Conservation (phyloP, 2,888 invertebrate genomes). For the Drosophila testacea region DNA sequence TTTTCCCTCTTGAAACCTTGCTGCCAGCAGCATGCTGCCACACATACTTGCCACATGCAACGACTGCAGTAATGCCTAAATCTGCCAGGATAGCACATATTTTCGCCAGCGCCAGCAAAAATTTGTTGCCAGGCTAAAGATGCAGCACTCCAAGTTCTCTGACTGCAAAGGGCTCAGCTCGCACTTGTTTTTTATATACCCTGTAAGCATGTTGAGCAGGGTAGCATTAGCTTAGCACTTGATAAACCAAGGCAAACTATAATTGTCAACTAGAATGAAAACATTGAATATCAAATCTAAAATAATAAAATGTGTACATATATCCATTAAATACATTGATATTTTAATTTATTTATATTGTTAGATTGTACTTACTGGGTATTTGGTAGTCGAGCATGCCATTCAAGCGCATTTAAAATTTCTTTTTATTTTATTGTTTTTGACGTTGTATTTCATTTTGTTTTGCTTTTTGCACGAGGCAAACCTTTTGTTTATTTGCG, state of each 20-base stretch:
- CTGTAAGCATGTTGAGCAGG: not conserved
- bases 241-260: not conserved
- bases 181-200: constrained; percentile 24
- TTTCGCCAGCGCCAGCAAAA: constrained; percentile 65
- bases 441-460: constrained; percentile 69
- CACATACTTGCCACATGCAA: constrained; percentile 8
- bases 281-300: too few species aligned
- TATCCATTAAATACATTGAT: too few species aligned
- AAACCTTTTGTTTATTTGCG: constrained; percentile 76
- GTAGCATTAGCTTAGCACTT: not conserved
- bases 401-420: not conserved
- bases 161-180: constrained; percentile 18
- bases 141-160: constrained; percentile 10
- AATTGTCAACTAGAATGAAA: not conserved
- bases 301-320: too few species aligned
- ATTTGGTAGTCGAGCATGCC: not conserved
- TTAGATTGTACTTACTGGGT: not conserved
- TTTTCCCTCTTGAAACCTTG: constrained; percentile 5
- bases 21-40: not conserved
- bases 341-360: not conserved
- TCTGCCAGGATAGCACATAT: constrained; percentile 63
- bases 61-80: constrained; percentile 34
- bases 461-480: constrained; percentile 57
- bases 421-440: constrained; percentile 42
- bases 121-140: constrained; percentile 60